phyloP scores from a whole-genome alignment of 2,888 invertebrate species.

The Cephonodes hylas region DNA sequence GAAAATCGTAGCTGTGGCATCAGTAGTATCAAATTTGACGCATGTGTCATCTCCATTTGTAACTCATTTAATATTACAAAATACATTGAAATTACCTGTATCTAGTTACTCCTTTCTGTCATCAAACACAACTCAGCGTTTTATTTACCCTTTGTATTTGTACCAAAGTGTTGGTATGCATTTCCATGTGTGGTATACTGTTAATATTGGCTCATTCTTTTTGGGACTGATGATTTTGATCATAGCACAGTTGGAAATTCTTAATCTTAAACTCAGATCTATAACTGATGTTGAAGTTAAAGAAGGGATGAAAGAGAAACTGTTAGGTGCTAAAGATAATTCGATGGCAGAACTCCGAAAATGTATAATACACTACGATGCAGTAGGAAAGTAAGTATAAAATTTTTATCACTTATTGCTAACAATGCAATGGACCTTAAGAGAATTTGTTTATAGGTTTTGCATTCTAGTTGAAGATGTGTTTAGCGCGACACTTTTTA shows the following conservation, averaged over 20 bases:
- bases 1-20: slow-evolving; percentile 41
- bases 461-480: slow-evolving; percentile 47
- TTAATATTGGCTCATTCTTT: slow-evolving; percentile 55
- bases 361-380: slow-evolving; percentile 45
- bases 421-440: not conserved
- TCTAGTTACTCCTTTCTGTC: slow-evolving; percentile 52
- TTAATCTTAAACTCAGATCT: slow-evolving; percentile 45
- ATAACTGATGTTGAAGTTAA: slow-evolving; percentile 29
- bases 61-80: slow-evolving; percentile 35
- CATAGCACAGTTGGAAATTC: slow-evolving; percentile 56
- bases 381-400: slow-evolving; percentile 47
- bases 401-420: not conserved
- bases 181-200: slow-evolving; percentile 45
- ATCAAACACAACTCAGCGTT: slow-evolving; percentile 33
- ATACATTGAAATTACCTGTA: slow-evolving; percentile 39
- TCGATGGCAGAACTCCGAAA: slow-evolving; percentile 38
- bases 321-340: not conserved
- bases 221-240: slow-evolving; percentile 50
- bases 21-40: slow-evolving; percentile 33
- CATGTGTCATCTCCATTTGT: slow-evolving; percentile 42
- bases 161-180: slow-evolving; percentile 54
- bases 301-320: slow-evolving; percentile 11
- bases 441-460: slow-evolving; percentile 44
- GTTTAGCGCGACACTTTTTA: slow-evolving; percentile 50
- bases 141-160: slow-evolving; percentile 48